Evolutionary conservation across 2,797 vertebrate genomes (phyloP).

Genomic region (Eptatretus atami): DNA sequence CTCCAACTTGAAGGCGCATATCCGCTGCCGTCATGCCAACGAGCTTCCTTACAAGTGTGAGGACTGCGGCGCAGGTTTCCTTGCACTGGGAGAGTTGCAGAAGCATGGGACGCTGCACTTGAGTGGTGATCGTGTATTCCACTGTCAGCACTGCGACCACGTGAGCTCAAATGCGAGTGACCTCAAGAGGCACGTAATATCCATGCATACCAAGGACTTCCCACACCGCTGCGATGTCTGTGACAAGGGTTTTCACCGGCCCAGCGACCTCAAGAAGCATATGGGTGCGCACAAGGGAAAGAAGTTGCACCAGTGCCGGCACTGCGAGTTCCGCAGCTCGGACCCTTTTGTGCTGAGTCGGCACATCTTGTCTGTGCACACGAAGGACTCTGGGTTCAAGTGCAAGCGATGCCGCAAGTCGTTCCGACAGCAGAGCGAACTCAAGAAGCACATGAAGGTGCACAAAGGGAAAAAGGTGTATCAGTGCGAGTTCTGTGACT

Average conservation of each 20-base stretch:
- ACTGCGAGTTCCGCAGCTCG: constrained; percentile 93
- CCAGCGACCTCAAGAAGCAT: constrained; percentile 94
- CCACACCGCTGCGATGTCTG: constrained; percentile 88
- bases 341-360: constrained; percentile 88
- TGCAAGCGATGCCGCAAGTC: constrained; percentile 61
- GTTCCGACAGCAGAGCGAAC: constrained; percentile 31
- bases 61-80: constrained; percentile 84
- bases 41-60: constrained; percentile 97
- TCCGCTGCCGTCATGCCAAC: constrained; percentile 93
- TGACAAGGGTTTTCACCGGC: constrained; percentile 84
- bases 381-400: constrained; percentile 55
- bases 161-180: constrained; percentile 97
- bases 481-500: constrained; percentile 97
- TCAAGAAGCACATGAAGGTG: constrained; percentile 75
- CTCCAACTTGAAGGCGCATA: constrained; percentile 83
- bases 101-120: constrained; percentile 71
- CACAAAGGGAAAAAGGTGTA: constrained; percentile 80
- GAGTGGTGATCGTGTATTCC: constrained; percentile 74
- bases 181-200: constrained; percentile 87
- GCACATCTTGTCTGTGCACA: constrained; percentile 92
- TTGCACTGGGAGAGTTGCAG: constrained; percentile 92
- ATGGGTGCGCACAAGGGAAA: constrained; percentile 63
- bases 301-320: constrained; percentile 92
- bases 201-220: constrained; percentile 94
- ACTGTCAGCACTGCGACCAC: constrained; percentile 96